Evolutionary conservation across 2,113 vertebrate species (phyloP), one percentile per base, ranked within the genome.

Genomic region (Sapajus apella): DNA sequence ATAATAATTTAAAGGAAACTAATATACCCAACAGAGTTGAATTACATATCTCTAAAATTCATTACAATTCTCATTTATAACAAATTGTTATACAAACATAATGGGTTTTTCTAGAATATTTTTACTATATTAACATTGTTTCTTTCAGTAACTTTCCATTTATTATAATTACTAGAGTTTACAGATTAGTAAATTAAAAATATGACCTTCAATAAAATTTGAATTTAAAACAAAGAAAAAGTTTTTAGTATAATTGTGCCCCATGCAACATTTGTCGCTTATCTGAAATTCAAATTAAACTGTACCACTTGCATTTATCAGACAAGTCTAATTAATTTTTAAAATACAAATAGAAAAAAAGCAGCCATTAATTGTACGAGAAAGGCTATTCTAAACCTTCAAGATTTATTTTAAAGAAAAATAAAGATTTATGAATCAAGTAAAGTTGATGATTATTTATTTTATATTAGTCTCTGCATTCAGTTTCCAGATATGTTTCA

Each of bases 241-340:
- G 4, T 11, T 43, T 80, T 95, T 80, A 86, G 25, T 55, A 52
- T 45, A 88, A 50, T 2, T 55, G 56, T 3, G 17, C 6, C 14
- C 16, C 12, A 35, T 70, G 40, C 1, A 66, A 30, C 32, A 58
- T 25, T 80, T 73, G 2, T 40, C 43, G 2, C 87, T 55, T 35
- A 66, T 81, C 23, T 75, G 73, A 90, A 73, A 89, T 87, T 93
- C n/a, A 77, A 82, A 77, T 87, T 87, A 70, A 32, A 66, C 45
- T 81, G 5, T 66, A 52, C 23, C 2, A 32, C 4, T 10, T 45
- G 11, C 40, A 70, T 83, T 93, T 77, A 61, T 43, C 35, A 87
- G 43, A 43, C 3, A 40, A 70, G 37, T 47, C 2, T 58, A 68
- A 37, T 56, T 68, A 64, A 64, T 32, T 52, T 73, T 45, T 45